Evolutionary conservation across 1,140 invertebrate species (phyloP).

Genomic region (Cherax quadricarinatus): DNA sequence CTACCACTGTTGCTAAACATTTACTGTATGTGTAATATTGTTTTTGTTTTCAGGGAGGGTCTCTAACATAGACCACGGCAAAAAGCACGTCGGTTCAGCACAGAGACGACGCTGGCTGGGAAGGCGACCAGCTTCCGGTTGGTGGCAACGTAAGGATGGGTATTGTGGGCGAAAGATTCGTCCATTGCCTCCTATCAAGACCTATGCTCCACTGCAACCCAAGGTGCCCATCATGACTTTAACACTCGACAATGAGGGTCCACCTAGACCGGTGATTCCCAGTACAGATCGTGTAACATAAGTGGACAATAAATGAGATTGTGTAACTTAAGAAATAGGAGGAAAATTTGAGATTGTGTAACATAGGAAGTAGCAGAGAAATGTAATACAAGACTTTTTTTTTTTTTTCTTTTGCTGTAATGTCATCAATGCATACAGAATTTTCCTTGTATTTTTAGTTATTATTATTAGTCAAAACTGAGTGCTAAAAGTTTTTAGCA

Average conservation of each 20-base stretch:
- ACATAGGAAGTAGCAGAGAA: no score
- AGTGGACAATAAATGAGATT: background rate
- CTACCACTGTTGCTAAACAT: no score
- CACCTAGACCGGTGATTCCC: conserved; percentile 30
- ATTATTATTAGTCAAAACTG: no score
- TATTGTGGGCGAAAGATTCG: conserved; percentile 91
- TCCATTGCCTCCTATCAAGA: conserved; percentile 80
- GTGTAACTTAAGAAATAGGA: no score
- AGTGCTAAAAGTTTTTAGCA: no score
- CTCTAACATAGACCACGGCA: conserved; percentile 36
- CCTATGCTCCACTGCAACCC: conserved; percentile 10
- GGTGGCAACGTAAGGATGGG: conserved; percentile 94
- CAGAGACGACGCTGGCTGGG: conserved; percentile 90
- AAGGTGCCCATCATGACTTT: conserved; percentile 21
- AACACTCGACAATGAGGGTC: conserved; percentile 27
- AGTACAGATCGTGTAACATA: conserved; percentile 43
- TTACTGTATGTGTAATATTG: no score
- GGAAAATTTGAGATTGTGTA: no score
- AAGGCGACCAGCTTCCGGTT: conserved; percentile 92
- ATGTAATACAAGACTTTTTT: no score
- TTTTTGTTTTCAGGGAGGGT: conserved; percentile 48
- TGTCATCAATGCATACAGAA: no score
- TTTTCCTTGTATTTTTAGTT: no score
- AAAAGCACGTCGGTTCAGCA: conserved; percentile 86
- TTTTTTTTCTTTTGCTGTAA: no score